Percentiles rank a stretch among this genome's conserved stretches.
Conservation (phyloP, 2,888 invertebrate species). For the Leptinotarsa rubiginosa region DNA sequence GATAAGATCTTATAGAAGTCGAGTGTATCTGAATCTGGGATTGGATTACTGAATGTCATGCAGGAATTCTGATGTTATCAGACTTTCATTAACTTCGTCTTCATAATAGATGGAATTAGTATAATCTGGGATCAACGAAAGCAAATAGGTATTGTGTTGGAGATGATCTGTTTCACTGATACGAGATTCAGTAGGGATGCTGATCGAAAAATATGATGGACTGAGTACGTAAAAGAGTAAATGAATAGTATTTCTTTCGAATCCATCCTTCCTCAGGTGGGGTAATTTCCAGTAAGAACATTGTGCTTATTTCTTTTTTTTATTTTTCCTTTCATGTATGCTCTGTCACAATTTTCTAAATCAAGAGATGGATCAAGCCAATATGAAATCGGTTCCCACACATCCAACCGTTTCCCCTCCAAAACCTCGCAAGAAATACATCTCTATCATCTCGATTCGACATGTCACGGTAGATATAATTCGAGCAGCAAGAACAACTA, state of each 20-base stretch:
- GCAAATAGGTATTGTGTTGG: neutral
- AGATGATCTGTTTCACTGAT: neutral
- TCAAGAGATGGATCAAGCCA: neutral
- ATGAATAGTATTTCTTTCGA: too few relatives aligned
- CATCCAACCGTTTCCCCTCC: neutral
- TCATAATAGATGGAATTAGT: constrained; percentile 10
- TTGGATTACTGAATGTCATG: constrained; percentile 11
- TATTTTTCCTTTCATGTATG: too few relatives aligned
- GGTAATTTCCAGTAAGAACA: too few relatives aligned
- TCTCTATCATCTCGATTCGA: constrained; percentile 24
- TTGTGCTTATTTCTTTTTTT: too few relatives aligned
- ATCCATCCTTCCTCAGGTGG: too few relatives aligned
- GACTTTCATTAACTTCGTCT: constrained; percentile 18
- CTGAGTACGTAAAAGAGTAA: neutral
- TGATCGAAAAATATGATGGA: neutral
- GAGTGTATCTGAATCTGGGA: neutral
- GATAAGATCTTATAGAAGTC: neutral
- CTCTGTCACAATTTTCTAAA: neutral
- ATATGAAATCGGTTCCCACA: constrained; percentile 6
- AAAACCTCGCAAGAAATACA: neutral
- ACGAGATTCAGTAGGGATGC: neutral
- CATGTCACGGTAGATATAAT: constrained; percentile 22
- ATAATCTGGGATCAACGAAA: constrained; percentile 13
- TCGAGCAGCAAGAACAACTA: constrained; percentile 19
- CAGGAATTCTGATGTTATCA: neutral